Evolutionary conservation across 2,113 vertebrate species (phyloP), one percentile per base, ranked within the genome.

Genomic region (Machaerirhynchus nigripectus): DNA sequence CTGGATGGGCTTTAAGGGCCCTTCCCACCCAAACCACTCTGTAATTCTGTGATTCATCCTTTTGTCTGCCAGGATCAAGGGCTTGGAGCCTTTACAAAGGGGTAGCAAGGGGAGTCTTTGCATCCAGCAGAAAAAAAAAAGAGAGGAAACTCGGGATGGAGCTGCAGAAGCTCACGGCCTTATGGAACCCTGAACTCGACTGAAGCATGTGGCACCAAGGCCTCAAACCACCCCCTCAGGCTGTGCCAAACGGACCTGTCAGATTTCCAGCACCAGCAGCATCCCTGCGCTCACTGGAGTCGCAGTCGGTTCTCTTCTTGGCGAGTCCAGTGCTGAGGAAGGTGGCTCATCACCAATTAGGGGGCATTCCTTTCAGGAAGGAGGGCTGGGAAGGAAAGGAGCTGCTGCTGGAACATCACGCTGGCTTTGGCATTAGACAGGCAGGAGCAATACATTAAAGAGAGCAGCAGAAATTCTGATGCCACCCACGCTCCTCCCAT

Each of bases 401-500:
- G 23, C 40, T 7, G 30, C 37, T 3, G 47, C 0, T 80, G 23
- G 81, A 65, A 59, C 14, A 12, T 9, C 75, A 9, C 50, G 0
- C 60, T 13, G 22, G 46, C 70, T 74, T 31, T 39, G 76, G 46
- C 87, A 60, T 39, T 12, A 64, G 80, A 13, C 39, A 59, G 84
- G 46, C 47, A 79, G 94, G 42, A 93, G 35, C 28, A 21, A 24
- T 39, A 4, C 79, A 91, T 93, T 83, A 91, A 78, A 93, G 81
- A 89, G 59, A 97, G 59, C 79, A 10, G 83, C 42, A 37, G 87
- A 89, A 91, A 86, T 77, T 21, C 94, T 96, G 89, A 89, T 96
- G 96, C 90, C 89, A 90, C 96, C 96, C 82, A 84, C 94, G n/a
- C 90, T 61, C 68, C 70, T 97, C 91, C 71, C 65, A 59, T 90